Evolutionary conservation across 2,113 vertebrate genomes (phyloP).

Genomic region (Bombycilla garrulus): DNA sequence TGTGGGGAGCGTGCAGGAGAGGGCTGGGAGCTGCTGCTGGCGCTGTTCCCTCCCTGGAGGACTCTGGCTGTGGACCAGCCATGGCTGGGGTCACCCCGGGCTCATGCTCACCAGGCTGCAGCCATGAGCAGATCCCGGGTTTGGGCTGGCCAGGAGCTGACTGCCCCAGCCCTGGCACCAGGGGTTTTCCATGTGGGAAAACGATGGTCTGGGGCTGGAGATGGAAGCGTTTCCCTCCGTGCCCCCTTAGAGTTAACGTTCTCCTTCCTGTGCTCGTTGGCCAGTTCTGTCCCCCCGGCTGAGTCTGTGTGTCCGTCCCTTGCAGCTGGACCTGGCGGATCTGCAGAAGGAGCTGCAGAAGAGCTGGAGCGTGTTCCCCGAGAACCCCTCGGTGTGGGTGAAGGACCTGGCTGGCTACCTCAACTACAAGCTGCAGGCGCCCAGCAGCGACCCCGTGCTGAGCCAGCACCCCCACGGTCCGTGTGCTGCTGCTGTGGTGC

Average conservation of each 20-base stretch:
- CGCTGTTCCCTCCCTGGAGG: not conserved
- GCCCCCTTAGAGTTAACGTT: too few species aligned
- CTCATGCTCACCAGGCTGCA: not conserved
- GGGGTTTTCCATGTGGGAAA: accelerated
- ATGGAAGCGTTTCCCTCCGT: accelerated
- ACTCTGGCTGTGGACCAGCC: not conserved
- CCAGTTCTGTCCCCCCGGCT: accelerated
- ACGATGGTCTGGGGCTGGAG: accelerated
- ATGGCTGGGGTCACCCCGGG: not conserved
- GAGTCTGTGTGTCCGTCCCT: not conserved
- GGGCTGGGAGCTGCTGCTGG: not conserved
- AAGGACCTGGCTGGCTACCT: conserved; percentile 97
- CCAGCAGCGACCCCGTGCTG: conserved; percentile 82
- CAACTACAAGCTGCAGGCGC: conserved; percentile 88
- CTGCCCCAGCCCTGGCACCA: not conserved
- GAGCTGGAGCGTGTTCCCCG: conserved; percentile 86
- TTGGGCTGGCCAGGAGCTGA: accelerated
- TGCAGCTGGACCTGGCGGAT: conserved; percentile 80
- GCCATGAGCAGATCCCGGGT: not conserved
- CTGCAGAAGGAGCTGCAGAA: conserved; percentile 89
- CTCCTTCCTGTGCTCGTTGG: not conserved
- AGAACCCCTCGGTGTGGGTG: conserved; percentile 90
- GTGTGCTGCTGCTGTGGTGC: not conserved
- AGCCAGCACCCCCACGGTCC: conserved; percentile 88
- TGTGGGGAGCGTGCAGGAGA: too few species aligned